Base-by-base conservation (phyloP, 1,140 invertebrate genomes). In the Dreissena polymorpha region DNA sequence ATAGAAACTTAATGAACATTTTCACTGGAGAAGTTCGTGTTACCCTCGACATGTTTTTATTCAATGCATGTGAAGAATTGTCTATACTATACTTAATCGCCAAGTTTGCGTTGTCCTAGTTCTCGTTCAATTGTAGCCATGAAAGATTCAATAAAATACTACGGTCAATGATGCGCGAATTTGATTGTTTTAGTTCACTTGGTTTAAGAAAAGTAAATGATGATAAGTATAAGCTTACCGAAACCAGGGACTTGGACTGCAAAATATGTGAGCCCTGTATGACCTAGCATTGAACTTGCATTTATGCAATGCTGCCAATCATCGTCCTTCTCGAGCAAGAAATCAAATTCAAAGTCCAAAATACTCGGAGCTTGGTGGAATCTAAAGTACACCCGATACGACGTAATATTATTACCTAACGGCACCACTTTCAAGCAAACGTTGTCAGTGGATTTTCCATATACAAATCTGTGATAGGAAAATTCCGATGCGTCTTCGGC, bases 401-500 rank as follows among this genome's bases (percentile, higher is more conserved):
- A 12, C 18, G 50, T 70, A 21, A 79, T 29, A 7, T 27, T 16
- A 10, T 53, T 53, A 60, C 29, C 53, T 39, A 70, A 5, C 3
- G 76, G 76, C 23, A 29, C 7, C 8, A 79, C 50, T 29, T 57
- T 70, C 18, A 79, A 5, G 29, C 76, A 79, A n/a, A 79, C 50
- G 55, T 68, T 39, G n/a, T 79, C 76, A 25, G 51, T 79, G 8
- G 7, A 27, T 21, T 53, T 55, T 27, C 68, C 64, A 60, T 79
- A 79, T 0, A 70, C 25, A 39, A 79, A 79, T 10, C 16, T 27
- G 57, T 79, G 76, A 21, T 70, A 71, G 29, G 64, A 50, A 70
- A 79, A 77, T 51, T 67, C 49, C 12, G 74, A 77, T 21, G 74
- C 74, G 23, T 77, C 74, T 18, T 77, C 74, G 13, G 21, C 64